phyloP scores from a whole-genome alignment of 2,797 vertebrate species.

The Falco berigora region DNA sequence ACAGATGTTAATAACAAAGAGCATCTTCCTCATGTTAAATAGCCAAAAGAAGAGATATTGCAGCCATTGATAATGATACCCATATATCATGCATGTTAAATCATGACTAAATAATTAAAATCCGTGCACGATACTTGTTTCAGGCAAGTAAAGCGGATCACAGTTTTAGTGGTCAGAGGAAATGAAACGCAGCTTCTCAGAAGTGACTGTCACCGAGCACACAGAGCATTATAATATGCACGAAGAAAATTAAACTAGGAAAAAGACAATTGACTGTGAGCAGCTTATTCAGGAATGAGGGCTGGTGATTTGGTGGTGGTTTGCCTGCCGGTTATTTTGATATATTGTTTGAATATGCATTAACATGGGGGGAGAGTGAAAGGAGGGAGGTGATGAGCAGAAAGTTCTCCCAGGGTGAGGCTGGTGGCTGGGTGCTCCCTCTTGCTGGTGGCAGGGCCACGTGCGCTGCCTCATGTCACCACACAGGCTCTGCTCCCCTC shows the following conservation, averaged over 20 bases:
- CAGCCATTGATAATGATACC: slow-evolving; percentile 78
- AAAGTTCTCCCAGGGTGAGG: not conserved
- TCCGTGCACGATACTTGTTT: slow-evolving; percentile 37
- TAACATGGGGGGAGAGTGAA: not conserved
- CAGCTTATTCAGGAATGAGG: not conserved
- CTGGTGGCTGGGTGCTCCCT: not conserved
- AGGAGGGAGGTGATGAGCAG: not conserved
- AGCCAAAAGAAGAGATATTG: slow-evolving; percentile 84
- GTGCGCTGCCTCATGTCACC: not conserved
- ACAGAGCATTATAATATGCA: not conserved
- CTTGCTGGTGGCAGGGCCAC: not conserved
- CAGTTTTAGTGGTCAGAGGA: slow-evolving; percentile 39
- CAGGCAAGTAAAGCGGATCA: slow-evolving; percentile 35
- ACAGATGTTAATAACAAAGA: slow-evolving; percentile 90
- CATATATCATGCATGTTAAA: slow-evolving; percentile 68
- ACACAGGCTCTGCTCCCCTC: not conserved
- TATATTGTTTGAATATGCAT: not conserved
- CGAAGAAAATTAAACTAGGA: slow-evolving; percentile 34
- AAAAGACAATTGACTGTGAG: slow-evolving; percentile 9
- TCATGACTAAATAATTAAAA: slow-evolving; percentile 68
- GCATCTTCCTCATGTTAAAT: slow-evolving; percentile 85
- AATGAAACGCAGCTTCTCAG: slow-evolving; percentile 35
- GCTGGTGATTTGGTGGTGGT: not conserved
- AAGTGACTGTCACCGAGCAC: slow-evolving; percentile 9
- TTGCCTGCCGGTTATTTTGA: slow-evolving; percentile 30